These are phyloP conservation scores for Dipodomys stephensi DNA, from an alignment of 2,113 vertebrate genomes.

Conservation along the genomic window DNA sequence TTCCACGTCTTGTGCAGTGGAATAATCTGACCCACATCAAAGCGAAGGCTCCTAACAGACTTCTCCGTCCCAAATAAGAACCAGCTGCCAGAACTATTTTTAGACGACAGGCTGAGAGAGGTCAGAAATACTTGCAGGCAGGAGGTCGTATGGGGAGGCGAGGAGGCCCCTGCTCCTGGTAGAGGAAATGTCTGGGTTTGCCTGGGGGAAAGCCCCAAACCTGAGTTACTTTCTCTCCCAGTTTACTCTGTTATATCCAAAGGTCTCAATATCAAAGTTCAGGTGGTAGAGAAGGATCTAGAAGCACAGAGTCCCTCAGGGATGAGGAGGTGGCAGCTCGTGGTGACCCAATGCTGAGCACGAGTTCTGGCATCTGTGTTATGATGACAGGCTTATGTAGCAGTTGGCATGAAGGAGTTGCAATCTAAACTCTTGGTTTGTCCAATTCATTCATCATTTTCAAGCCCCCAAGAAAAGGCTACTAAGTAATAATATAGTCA, in stretches of 20 bases:
- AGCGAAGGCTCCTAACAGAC: neutral
- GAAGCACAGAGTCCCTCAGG: fast-evolving
- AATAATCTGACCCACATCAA: neutral
- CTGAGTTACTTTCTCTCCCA: neutral
- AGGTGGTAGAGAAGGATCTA: neutral
- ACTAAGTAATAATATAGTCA: too few species aligned
- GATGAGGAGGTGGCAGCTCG: neutral
- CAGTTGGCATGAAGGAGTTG: neutral
- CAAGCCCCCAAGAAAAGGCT: neutral
- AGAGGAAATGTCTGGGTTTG: neutral
- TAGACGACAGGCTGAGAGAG: neutral
- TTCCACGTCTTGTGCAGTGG: neutral
- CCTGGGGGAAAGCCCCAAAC: neutral
- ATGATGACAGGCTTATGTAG: neutral
- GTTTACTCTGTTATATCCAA: neutral
- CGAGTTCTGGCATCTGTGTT: neutral
- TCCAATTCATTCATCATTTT: neutral
- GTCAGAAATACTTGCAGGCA: constrained; percentile 14
- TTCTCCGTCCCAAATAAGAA: constrained; percentile 18
- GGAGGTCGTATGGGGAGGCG: neutral
- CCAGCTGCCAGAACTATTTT: neutral
- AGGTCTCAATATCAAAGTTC: neutral
- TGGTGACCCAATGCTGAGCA: neutral
- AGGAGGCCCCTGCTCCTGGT: neutral
- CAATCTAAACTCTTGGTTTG: too few species aligned